Evolutionary conservation across 2,797 vertebrate species (phyloP), one percentile per base, ranked within the genome.

Genomic region (Pelodytes ibericus): DNA sequence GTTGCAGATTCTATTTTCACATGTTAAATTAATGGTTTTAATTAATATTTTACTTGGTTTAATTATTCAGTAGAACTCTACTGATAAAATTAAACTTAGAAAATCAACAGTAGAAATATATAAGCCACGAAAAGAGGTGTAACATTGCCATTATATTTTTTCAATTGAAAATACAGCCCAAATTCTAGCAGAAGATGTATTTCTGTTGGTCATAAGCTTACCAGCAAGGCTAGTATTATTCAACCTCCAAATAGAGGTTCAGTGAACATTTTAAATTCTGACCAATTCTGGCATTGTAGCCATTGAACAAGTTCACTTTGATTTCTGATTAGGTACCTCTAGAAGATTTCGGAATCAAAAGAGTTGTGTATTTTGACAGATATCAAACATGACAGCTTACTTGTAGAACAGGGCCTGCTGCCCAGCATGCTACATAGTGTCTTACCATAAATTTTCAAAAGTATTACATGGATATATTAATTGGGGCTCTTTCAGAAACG

Each of bases 301-400:
- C 92, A 91, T 88, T 86, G 83, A 90, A 86, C 86, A 87, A 85
- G 72, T 84, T 87, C 86, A 89, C 90, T 93, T 90, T 92, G 90
- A 90, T 92, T 93, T 90, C 88, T 89, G 89, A 90, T 91, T 90
- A 88, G 87, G 85, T 89, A 90, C 85, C 86, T 89, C 87, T 87
- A 84, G 83, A 89, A 90, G 87, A 86, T 87, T 87, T 90, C 87
- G 81, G 89, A 94, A 95, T 95, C 92, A 95, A 95, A 96, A 91
- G 88, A 84, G 84, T 86, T 88, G 76, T 80, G 84, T 83, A 87
- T 82, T 47, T 80, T 71, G 82, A 91, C 90, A 95, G 89, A 88
- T 91, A 97, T 96, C 88, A 88, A 91, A 93, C 89, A 92, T 90
- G 96, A 96, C 96, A 96, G 92, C 88, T 94, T 53, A 87, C 84